Evolutionary conservation across 2,113 vertebrate genomes (phyloP).

Genomic region (Phalacrocorax carbo): DNA sequence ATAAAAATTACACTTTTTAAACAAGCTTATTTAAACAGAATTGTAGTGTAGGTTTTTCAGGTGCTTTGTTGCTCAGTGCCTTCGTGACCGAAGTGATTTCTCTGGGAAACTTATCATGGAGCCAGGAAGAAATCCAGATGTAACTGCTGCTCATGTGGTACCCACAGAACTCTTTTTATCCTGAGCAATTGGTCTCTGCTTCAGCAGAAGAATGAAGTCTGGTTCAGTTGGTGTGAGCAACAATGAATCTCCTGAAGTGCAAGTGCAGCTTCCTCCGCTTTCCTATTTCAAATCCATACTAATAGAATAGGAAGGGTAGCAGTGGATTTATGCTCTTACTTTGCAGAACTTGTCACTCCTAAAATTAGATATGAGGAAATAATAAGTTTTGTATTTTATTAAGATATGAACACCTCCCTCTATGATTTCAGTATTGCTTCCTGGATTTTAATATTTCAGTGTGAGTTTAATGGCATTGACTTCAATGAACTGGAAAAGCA

Average conservation of each 20-base stretch:
- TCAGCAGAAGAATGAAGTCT: neutral
- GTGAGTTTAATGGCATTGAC: neutral
- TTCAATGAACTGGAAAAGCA: conserved; percentile 9
- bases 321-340: neutral
- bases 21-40: neutral
- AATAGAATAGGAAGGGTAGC: neutral
- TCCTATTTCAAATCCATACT: neutral
- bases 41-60: neutral
- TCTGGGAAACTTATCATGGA: neutral
- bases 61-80: neutral
- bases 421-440: neutral
- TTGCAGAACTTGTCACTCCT: neutral
- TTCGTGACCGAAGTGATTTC: neutral
- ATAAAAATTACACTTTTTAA: neutral
- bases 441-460: neutral
- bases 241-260: neutral
- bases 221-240: neutral
- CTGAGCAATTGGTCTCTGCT: neutral
- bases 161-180: neutral
- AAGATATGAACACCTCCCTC: neutral
- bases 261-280: neutral
- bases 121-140: neutral
- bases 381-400: conserved; percentile 10
- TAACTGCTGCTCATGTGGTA: neutral
- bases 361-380: neutral